Percentiles rank a stretch among this genome's conserved stretches.
Evolutionary conservation across 2,797 vertebrate genomes (phyloP).

Genomic region (Takifugu rubripes): DNA sequence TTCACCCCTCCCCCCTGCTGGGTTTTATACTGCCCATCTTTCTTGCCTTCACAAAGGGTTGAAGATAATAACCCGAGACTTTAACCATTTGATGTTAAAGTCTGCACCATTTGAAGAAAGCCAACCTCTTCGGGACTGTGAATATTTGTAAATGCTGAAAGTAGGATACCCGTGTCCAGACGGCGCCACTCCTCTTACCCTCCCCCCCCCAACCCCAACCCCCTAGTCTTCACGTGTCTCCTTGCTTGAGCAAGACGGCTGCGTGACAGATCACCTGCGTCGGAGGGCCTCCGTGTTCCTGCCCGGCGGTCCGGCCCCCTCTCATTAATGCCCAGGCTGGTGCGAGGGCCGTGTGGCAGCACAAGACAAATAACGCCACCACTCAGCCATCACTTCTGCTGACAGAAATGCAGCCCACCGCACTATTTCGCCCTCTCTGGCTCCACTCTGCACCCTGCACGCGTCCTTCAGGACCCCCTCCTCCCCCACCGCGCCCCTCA

Average conservation of each 20-base stretch:
- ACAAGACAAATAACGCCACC: conserved; percentile 82
- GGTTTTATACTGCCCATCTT: conserved; percentile 45
- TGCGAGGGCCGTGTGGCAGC: conserved; percentile 78
- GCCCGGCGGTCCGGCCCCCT: conserved; percentile 77
- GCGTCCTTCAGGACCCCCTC: conserved; percentile 64
- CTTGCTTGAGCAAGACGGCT: conserved; percentile 62
- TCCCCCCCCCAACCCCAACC: conserved; percentile 42
- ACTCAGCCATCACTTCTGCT: conserved; percentile 84
- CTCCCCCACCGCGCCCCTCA: conserved; percentile 31
- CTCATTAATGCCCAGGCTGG: conserved; percentile 81
- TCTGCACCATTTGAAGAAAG: background rate
- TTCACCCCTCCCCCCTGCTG: conserved; percentile 46
- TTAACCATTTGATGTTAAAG: conserved; percentile 10
- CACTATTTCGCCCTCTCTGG: conserved; percentile 78
- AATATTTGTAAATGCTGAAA: conserved; percentile 22
- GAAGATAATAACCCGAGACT: conserved; percentile 36
- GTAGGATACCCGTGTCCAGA: conserved; percentile 32
- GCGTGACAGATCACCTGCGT: conserved; percentile 79
- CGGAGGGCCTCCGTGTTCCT: conserved; percentile 72
- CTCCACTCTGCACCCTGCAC: conserved; percentile 67
- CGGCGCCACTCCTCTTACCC: conserved; percentile 26
- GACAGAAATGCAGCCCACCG: conserved; percentile 84
- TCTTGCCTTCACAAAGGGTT: conserved; percentile 34
- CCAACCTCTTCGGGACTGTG: conserved; percentile 22
- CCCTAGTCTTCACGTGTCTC: conserved; percentile 57